Conservation (phyloP, 2,888 invertebrate genomes). For the Catocala sponsa region DNA sequence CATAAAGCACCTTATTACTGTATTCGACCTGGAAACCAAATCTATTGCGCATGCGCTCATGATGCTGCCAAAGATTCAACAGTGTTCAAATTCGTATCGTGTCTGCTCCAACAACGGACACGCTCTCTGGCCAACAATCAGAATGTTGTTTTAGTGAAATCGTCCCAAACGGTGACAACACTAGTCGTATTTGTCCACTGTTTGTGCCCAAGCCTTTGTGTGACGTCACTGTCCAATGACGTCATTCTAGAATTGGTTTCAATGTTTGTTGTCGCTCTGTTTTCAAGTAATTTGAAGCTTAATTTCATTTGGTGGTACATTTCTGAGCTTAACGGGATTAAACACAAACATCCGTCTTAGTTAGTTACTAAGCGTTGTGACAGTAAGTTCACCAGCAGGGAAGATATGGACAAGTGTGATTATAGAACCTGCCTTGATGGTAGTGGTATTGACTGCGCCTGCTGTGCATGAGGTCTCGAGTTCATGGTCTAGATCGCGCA, state of each 20-base stretch:
- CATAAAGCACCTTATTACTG: too few relatives aligned
- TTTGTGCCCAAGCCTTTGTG: conserved; percentile 41
- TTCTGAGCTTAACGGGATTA: not conserved
- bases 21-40: too few relatives aligned
- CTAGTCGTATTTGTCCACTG: conserved; percentile 45
- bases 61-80: too few relatives aligned
- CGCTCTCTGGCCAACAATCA: conserved; percentile 42
- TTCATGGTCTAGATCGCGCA: too few relatives aligned
- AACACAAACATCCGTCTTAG: conserved; percentile 1
- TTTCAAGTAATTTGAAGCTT: conserved; percentile 28
- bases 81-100: not conserved
- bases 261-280: conserved; percentile 18
- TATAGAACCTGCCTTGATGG: too few relatives aligned
- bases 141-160: conserved; percentile 73
- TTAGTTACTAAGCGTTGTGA: conserved; percentile 1
- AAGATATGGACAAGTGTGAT: too few relatives aligned
- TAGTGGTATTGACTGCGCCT: too few relatives aligned
- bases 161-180: conserved; percentile 63
- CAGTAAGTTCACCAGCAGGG: not conserved
- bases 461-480: too few relatives aligned
- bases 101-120: conserved; percentile 30
- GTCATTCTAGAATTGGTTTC: conserved; percentile 32
- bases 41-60: too few relatives aligned
- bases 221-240: conserved; percentile 29
- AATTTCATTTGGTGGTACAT: not conserved